Conservation (phyloP, 2,113 vertebrate genomes). For the Motacilla tschutschensis region DNA sequence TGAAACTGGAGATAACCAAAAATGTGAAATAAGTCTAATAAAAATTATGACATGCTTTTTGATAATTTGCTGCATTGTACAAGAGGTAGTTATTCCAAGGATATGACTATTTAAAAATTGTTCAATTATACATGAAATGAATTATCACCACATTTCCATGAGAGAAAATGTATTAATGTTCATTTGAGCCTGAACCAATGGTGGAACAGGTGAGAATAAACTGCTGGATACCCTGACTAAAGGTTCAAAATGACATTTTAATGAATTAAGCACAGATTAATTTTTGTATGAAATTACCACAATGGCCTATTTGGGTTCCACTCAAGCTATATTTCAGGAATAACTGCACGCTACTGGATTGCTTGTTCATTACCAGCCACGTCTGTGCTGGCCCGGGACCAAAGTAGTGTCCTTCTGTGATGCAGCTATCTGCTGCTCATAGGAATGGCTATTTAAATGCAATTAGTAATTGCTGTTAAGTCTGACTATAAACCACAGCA, state of each 20-base stretch:
- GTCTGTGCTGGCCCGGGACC: not conserved
- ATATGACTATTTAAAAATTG: conserved; percentile 48
- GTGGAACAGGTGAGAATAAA: conserved; percentile 69
- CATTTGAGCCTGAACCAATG: conserved; percentile 58
- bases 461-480: conserved; percentile 53
- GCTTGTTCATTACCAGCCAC: conserved; percentile 1
- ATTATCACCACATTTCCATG: conserved; percentile 57
- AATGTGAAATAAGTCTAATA: conserved; percentile 4
- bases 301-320: conserved; percentile 41
- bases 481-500: conserved; percentile 1
- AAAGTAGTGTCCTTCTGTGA: not conserved
- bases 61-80: conserved; percentile 14
- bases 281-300: conserved; percentile 49
- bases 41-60: conserved; percentile 6
- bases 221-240: conserved; percentile 45
- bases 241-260: conserved; percentile 54
- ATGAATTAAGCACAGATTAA: conserved; percentile 67
- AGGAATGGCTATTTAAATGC: conserved; percentile 13
- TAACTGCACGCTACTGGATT: not conserved
- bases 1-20: not conserved
- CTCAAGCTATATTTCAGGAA: conserved; percentile 56
- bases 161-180: conserved; percentile 60
- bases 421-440: not conserved
- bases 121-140: conserved; percentile 64
- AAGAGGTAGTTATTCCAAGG: conserved; percentile 20